A percentile compares a stretch with the other conserved stretches of the same genome.
phyloP scores from a whole-genome alignment of 2,113 vertebrate species.

The Pseudolaguvia tuberculata region DNA sequence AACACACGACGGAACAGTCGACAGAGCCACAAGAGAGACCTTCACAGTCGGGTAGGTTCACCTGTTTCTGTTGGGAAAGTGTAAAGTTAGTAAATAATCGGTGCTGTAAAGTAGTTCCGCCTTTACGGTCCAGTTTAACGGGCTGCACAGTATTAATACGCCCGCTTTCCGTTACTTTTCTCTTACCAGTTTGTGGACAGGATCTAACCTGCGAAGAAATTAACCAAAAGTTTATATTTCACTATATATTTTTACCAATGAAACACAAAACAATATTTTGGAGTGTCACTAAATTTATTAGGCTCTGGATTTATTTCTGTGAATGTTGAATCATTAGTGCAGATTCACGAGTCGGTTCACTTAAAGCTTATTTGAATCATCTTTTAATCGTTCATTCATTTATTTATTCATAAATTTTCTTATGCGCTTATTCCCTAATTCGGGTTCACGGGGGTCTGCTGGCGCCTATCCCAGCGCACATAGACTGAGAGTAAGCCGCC shows the following conservation, averaged over 20 bases:
- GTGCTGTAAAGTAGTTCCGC: neutral
- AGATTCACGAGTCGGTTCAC: neutral
- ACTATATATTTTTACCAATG: too few relatives aligned
- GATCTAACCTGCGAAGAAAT: neutral
- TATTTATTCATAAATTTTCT: too few relatives aligned
- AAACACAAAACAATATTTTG: too few relatives aligned
- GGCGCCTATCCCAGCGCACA: too few relatives aligned
- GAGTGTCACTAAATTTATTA: too few relatives aligned
- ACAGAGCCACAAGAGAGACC: slow-evolving; percentile 43
- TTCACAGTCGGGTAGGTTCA: slow-evolving; percentile 46
- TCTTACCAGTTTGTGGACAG: neutral
- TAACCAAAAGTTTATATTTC: too few relatives aligned
- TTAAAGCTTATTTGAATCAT: too few relatives aligned
- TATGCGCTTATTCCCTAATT: too few relatives aligned
- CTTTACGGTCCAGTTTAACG: neutral
- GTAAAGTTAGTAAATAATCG: neutral
- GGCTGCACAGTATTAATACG: neutral
- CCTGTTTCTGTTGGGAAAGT: neutral
- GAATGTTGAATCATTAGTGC: neutral
- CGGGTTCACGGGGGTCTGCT: too few relatives aligned
- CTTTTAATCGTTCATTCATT: too few relatives aligned
- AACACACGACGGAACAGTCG: slow-evolving; percentile 44
- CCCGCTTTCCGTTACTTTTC: neutral
- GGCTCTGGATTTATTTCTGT: too few relatives aligned
- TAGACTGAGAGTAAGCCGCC: too few relatives aligned